Evolutionary conservation across 2,888 invertebrate species (phyloP).

Genomic region (Yponomeuta sedellus): DNA sequence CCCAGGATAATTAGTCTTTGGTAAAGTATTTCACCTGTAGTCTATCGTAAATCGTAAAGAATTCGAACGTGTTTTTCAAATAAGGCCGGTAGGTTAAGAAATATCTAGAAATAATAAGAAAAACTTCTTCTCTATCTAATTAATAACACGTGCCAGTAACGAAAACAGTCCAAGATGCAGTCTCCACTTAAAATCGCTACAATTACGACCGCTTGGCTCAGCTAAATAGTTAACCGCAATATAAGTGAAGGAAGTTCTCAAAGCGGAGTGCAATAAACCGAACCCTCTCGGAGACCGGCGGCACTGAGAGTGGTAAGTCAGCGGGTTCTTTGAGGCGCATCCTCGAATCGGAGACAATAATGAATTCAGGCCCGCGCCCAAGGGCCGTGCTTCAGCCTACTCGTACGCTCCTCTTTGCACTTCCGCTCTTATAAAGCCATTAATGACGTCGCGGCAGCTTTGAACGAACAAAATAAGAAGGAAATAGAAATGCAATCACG

Average conservation of each 20-base stretch:
- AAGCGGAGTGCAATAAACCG: conserved; percentile 55
- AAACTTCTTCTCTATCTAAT: neutral
- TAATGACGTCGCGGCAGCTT: conserved; percentile 59
- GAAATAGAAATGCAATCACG: conserved; percentile 52
- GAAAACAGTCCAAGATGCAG: neutral
- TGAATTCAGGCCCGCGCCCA: conserved; percentile 54
- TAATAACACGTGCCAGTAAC: neutral
- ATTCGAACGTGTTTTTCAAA: too few species aligned
- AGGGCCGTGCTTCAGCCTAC: conserved; percentile 44
- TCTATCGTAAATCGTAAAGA: too few species aligned
- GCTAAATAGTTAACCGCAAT: conserved; percentile 31
- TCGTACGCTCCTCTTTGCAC: conserved; percentile 64
- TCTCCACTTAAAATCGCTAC: neutral
- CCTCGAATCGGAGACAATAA: conserved; percentile 62
- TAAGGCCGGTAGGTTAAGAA: too few species aligned
- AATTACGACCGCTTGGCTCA: neutral
- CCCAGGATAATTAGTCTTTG: too few species aligned
- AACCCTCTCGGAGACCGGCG: conserved; percentile 43
- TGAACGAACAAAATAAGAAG: conserved; percentile 57
- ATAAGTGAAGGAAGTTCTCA: conserved; percentile 44
- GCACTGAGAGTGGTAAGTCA: conserved; percentile 47
- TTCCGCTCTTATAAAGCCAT: conserved; percentile 66
- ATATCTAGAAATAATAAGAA: too few species aligned
- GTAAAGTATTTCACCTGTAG: too few species aligned
- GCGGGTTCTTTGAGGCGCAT: conserved; percentile 70